phyloP scores from a whole-genome alignment of 2,113 vertebrate species.

The Cyprinus carpio region DNA sequence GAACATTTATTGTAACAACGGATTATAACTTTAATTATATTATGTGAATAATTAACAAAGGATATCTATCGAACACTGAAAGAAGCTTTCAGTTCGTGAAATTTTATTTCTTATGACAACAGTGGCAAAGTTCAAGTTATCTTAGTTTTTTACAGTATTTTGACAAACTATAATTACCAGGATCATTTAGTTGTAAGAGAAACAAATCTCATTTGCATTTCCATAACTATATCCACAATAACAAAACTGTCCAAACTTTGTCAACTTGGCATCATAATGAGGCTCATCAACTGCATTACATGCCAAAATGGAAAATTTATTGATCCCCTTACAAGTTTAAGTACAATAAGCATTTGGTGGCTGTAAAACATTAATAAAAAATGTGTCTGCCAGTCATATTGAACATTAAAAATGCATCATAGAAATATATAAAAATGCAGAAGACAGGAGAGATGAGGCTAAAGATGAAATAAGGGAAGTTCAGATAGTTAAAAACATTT shows the following conservation, averaged over 20 bases:
- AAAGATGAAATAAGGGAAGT: neutral
- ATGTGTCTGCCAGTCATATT: neutral
- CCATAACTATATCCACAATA: neutral
- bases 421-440: neutral
- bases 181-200: neutral
- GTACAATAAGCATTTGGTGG: neutral
- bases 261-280: neutral
- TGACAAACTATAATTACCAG: neutral
- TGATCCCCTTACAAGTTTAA: neutral
- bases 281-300: neutral
- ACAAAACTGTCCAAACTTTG: neutral
- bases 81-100: neutral
- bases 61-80: neutral
- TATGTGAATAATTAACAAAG: too few relatives aligned
- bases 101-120: neutral
- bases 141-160: neutral
- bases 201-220: neutral
- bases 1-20: too few relatives aligned
- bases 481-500: neutral
- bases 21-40: too few relatives aligned
- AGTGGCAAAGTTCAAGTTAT: neutral
- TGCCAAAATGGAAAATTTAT: conserved; percentile 24
- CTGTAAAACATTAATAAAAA: neutral
- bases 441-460: neutral
- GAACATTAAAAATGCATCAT: conserved; percentile 16